These are phyloP conservation scores for Ecliptopera silaceata DNA, from an alignment of 2,888 invertebrate species.

Conservation along the genomic window DNA sequence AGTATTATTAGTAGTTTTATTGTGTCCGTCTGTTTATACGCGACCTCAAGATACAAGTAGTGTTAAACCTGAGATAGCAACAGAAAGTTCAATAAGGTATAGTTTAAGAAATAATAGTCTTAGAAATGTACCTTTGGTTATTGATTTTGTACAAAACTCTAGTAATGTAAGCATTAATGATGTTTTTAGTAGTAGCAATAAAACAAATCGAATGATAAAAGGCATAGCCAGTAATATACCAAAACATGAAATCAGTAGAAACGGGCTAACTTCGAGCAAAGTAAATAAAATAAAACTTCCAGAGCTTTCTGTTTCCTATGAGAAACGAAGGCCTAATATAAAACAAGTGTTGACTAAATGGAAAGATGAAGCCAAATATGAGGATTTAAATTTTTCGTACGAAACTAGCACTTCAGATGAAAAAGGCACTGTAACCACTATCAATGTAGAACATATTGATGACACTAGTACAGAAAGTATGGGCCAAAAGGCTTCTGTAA, in stretches of 20 bases:
- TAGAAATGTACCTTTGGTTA: conserved; percentile 50
- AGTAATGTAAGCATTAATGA: background rate
- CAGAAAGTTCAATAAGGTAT: conserved; percentile 71
- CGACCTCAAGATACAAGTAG: conserved; percentile 66
- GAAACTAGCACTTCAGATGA: conserved; percentile 56
- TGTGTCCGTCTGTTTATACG: conserved; percentile 61
- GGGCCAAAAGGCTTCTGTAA: conserved; percentile 40
- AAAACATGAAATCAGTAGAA: conserved; percentile 38
- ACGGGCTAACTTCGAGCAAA: conserved; percentile 25
- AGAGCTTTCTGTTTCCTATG: conserved; percentile 23
- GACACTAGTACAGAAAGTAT: conserved; percentile 39
- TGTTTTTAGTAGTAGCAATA: conserved; percentile 20
- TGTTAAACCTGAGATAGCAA: conserved; percentile 53
- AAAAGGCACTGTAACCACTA: conserved; percentile 38
- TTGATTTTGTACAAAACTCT: conserved; percentile 42
- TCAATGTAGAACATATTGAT: conserved; percentile 32
- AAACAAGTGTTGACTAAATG: conserved; percentile 79
- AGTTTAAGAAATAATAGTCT: conserved; percentile 51
- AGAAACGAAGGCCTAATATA: conserved; percentile 59
- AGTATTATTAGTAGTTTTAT: conserved; percentile 68
- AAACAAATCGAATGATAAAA: conserved; percentile 42
- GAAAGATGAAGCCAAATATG: conserved; percentile 75
- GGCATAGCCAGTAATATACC: conserved; percentile 30
- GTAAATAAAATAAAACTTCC: conserved; percentile 25
- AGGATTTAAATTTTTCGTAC: conserved; percentile 69